Evolutionary conservation across 2,888 invertebrate species (phyloP), one percentile per base, ranked within the genome.

Genomic region (Priapulus caudatus): DNA sequence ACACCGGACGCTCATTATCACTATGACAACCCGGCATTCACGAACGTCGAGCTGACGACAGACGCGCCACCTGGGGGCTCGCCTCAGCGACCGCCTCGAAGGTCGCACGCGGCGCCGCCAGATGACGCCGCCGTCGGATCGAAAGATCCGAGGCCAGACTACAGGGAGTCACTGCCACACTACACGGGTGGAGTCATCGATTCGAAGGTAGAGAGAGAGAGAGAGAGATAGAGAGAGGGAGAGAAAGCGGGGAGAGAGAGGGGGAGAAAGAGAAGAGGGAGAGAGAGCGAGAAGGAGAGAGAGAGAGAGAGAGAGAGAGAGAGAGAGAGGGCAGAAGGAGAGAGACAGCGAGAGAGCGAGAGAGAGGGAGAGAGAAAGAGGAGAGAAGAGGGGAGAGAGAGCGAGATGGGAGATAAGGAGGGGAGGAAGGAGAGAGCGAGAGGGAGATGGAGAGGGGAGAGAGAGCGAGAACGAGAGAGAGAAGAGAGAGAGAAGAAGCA

Each of bases 401-500:
- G 33, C 10, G 10, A 33, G 33, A 33, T n/a, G n/a, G n/a, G 33
- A 33, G 33, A 33, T n/a, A 33, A n/a, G n/a, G 10, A 33, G 33
- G n/a, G 33, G n/a, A 10, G n/a, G 33, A 33, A 10, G n/a, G 33
- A 33, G 33, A 33, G 10, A 33, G 33, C 10, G 33, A 33, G 33
- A 33, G 10, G n/a, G 33, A 33, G 33, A 33, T n/a, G n/a, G 33
- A 33, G 33, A 33, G 10, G n/a, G 33, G n/a, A 33, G 33, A 33
- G 33, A 33, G 33, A 33, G n/a, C 10, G 33, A 33, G 33, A 33
- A n/a, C n/a, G n/a, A 33, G 33, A 33, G 33, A 33, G 33, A 33
- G 33, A 33, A 33, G 33, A 33, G 33, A 33, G 33, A 33, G 33
- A 33, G 33, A 33, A n/a, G n/a, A n/a, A n/a, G n/a, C n/a, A n/a